Evolutionary conservation across 2,888 invertebrate species (phyloP).

Genomic region (Allophyes oxyacanthae): DNA sequence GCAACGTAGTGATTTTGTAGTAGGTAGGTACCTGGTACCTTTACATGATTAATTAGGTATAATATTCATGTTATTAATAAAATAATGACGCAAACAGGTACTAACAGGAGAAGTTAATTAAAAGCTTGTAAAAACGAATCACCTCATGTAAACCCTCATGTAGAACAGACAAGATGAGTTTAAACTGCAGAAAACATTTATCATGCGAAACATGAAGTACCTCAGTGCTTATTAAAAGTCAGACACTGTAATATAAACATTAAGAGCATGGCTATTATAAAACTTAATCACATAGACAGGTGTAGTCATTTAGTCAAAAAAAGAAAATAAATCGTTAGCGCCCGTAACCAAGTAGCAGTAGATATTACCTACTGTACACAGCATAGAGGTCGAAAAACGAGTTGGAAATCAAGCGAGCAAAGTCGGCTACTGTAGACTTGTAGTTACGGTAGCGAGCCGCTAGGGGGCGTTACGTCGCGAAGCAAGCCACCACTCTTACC

Average conservation of each 20-base stretch:
- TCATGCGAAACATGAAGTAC: too few relatives aligned
- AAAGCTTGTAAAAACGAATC: too few relatives aligned
- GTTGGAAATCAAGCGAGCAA: conserved; percentile 50
- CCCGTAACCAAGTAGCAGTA: conserved; percentile 5
- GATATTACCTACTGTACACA: conserved; percentile 16
- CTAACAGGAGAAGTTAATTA: too few relatives aligned
- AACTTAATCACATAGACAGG: conserved; percentile 10
- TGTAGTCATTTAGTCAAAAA: conserved; percentile 4
- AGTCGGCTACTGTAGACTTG: conserved; percentile 53
- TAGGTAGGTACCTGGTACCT: too few relatives aligned
- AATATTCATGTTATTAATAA: too few relatives aligned
- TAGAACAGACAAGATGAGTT: too few relatives aligned
- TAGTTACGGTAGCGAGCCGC: conserved; percentile 54
- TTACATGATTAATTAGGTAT: too few relatives aligned
- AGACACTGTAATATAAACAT: neutral
- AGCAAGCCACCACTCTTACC: conserved; percentile 64
- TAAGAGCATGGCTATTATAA: conserved; percentile 3
- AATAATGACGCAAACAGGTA: too few relatives aligned
- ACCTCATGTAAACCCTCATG: too few relatives aligned
- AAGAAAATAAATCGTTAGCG: conserved; percentile 9
- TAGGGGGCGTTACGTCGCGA: conserved; percentile 62
- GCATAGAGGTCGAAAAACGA: conserved; percentile 42
- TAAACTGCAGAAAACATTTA: too few relatives aligned
- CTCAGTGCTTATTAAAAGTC: too few relatives aligned
- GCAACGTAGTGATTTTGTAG: too few relatives aligned